Evolutionary conservation across 2,888 invertebrate species (phyloP).

Genomic region (Microplitis deprimator): DNA sequence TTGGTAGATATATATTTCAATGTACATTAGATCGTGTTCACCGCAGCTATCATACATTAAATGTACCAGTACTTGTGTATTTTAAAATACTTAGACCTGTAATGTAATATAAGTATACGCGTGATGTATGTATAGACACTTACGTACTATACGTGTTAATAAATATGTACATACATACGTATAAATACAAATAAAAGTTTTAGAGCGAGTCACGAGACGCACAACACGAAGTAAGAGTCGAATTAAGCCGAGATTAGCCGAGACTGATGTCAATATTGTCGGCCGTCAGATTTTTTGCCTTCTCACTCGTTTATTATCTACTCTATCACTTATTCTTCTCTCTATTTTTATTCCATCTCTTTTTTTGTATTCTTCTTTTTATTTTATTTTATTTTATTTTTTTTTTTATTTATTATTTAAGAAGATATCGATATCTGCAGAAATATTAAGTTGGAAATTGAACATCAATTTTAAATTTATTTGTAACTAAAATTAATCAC

Average conservation of each 20-base stretch:
- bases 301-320: conserved; percentile 10
- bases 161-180: background rate
- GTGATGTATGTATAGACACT: background rate
- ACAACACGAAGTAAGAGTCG: conserved; percentile 7
- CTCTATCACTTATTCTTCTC: background rate
- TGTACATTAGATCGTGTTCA: too few relatives aligned
- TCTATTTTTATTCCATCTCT: background rate
- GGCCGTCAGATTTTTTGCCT: conserved; percentile 3
- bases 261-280: conserved; percentile 7
- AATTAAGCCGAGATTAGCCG: conserved; percentile 15
- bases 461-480: too few relatives aligned
- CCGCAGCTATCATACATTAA: too few relatives aligned
- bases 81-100: too few relatives aligned
- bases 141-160: background rate
- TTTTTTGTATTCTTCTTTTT: background rate
- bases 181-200: background rate
- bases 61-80: too few relatives aligned
- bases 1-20: too few relatives aligned
- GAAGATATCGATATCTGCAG: too few relatives aligned
- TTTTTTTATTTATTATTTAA: background rate
- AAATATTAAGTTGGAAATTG: too few relatives aligned
- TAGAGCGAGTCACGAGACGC: conserved; percentile 22
- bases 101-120: too few relatives aligned
- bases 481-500: too few relatives aligned
- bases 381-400: background rate